Evolutionary conservation across 2,888 invertebrate species (phyloP), one percentile per base, ranked within the genome.

Genomic region (Neoascia interrupta): DNA sequence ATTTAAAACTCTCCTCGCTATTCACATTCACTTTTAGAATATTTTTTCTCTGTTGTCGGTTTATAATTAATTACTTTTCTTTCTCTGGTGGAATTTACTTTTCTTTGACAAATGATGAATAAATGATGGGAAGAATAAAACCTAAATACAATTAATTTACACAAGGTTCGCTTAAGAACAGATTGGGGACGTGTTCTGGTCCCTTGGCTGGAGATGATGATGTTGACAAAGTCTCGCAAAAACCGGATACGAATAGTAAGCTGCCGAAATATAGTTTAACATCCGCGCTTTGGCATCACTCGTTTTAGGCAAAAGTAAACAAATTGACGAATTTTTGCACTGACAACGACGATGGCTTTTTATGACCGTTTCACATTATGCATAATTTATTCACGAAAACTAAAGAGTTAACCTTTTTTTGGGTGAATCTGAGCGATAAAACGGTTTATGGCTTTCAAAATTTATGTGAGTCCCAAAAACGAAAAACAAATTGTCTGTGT

Each of bases 41-140:
- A 28, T 51, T 10, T 16, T 11, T 49, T 31, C 13, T 49, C 5
- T 26, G 13, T 5, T 23, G 13, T 37, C 26, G 21, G 8, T 61
- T 5, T 61, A 37, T 61, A 49, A 70, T 76, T 76, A 70, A 76
- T 76, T 64, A 64, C 31, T 58, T 68, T 75, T 63, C 63, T 63
- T 43, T 21, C 37, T 53, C 10, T 28, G 51, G 51, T 72, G 60
- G 56, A 41, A 36, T 39, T 53, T 56, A 26, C 34, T 47, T 66
- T 47, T 13, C 63, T 23, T 43, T 64, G 60, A 26, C 31, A 45
- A 69, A 51, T 58, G 43, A 63, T 51, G 26, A 43, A 39, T 60
- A 60, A 54, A 60, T 11, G 34, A 64, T 43, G 36, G 18, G 43
- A 45, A 36, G 31, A 21, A 56, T 23, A 16, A 16, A 21, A 75